A percentile compares a stretch with the other conserved stretches of the same genome.
Evolutionary conservation across 37 sponge, comb jelly and placozoan species (phyloP).

Genomic region (Halichondria panicea): DNA sequence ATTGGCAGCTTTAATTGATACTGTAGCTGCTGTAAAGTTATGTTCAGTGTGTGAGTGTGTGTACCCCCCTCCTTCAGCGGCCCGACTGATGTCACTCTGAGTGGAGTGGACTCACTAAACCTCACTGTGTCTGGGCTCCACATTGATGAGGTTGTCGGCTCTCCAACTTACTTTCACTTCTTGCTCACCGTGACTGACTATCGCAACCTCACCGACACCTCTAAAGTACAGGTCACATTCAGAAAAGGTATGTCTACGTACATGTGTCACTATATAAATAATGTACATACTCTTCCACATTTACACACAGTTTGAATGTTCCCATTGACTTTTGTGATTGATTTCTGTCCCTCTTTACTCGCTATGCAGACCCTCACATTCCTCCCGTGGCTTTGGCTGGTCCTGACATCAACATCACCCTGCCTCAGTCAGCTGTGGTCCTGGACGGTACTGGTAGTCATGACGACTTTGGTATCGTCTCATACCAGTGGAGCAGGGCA

Average conservation of each 20-base stretch:
- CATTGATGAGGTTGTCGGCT: slow-evolving; percentile 22
- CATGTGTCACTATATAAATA: neutral
- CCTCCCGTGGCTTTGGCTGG: slow-evolving; percentile 24
- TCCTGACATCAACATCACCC: slow-evolving; percentile 54
- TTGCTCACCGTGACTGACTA: slow-evolving; percentile 60
- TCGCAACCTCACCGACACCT: slow-evolving; percentile 21
- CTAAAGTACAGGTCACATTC: slow-evolving; percentile 31
- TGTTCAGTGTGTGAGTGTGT: too few species aligned
- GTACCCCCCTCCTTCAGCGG: slow-evolving; percentile 48
- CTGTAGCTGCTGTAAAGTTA: too few species aligned
- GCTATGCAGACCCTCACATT: slow-evolving; percentile 1
- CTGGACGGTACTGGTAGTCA: slow-evolving; percentile 60
- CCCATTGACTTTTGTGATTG: neutral
- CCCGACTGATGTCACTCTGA: slow-evolving; percentile 43
- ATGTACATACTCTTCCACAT: too few species aligned
- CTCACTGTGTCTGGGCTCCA: slow-evolving; percentile 53
- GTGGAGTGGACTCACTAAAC: neutral
- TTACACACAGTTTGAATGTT: too few species aligned
- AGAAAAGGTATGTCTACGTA: slow-evolving; percentile 13
- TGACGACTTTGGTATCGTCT: slow-evolving; percentile 76
- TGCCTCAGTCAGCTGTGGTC: slow-evolving; percentile 60
- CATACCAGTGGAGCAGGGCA: slow-evolving; percentile 75
- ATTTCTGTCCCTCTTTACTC: neutral
- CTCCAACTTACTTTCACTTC: slow-evolving; percentile 71
- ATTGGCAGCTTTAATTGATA: too few species aligned